Evolutionary conservation across 2,797 vertebrate genomes (phyloP), one percentile per base, ranked within the genome.

Genomic region (Poecilia velifera): DNA sequence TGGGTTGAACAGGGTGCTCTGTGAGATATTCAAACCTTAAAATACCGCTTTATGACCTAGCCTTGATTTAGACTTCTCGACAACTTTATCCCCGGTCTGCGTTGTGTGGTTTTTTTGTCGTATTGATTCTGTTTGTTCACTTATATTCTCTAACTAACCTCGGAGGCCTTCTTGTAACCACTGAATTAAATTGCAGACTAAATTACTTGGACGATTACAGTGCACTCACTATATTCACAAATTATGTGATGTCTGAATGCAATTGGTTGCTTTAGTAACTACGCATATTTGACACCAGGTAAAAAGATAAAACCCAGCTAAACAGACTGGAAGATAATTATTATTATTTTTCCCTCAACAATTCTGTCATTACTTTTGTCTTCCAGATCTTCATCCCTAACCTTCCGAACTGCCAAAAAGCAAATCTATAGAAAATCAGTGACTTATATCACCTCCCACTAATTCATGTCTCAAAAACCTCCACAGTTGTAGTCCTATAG

Each of bases 391-490:
- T n/a, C 20, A 53, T 55, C 7, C 36, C 20, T 16, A 71, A 77
- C 22, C 36, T 57, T 72, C 39, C 25, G 3, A 71, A 25, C 6
- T 39, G 9, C 2, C 25, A 6, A 64, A 39, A 73, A 49, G 34
- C 12, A 47, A 28, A n/a, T 14, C 41, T 62, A 9, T 10, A 73
- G 70, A 62, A 36, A 39, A 62, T 39, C 22, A 28, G 43, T 62
- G 13, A n/a, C 43, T n/a, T 34, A 34, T 18, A 62, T 70, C 57
- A 72, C 14, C 5, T 72, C 47, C 49, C 13, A 45, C 16, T 71
- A 47, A 70, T 36, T 77, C 64, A 25, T 64, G 9, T 72, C 72
- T 77, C 47, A 22, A 78, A 62, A 80, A 46, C 20, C 22, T 71
- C 12, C 14, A 16, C 53, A 72, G 66, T 57, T 72, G 72, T 14